Conservation (phyloP, 1,140 invertebrate genomes). For the Eulimnadia texana region DNA sequence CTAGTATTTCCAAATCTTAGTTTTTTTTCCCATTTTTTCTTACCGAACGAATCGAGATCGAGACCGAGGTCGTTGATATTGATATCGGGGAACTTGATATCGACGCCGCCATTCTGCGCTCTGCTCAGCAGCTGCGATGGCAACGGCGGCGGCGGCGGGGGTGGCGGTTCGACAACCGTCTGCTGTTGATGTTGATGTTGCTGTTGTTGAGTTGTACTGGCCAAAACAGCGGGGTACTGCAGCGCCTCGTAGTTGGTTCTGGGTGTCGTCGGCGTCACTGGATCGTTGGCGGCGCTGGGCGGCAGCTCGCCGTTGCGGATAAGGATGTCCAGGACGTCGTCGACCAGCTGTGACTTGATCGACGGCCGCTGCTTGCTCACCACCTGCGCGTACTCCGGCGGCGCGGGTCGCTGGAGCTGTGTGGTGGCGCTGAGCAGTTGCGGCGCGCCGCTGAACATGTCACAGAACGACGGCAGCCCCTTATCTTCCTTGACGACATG, state of each 20-base stretch:
- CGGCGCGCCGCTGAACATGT: neutral
- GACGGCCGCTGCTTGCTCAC: slow-evolving; percentile 18
- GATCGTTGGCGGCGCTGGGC: slow-evolving; percentile 65
- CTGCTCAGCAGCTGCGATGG: slow-evolving; percentile 31
- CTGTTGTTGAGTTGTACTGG: too few relatives aligned
- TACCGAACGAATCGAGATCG: slow-evolving; percentile 36
- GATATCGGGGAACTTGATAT: slow-evolving; percentile 15
- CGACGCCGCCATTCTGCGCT: slow-evolving; percentile 2
- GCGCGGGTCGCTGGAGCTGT: neutral
- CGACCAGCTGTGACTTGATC: slow-evolving; percentile 72
- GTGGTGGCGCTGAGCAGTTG: neutral
- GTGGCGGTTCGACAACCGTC: slow-evolving; percentile 19
- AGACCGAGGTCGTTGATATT: slow-evolving; percentile 33
- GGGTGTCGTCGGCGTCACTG: slow-evolving; percentile 48
- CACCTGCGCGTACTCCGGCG: neutral
- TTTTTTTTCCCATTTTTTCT: neutral
- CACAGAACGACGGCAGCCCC: neutral
- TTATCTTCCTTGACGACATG: neutral
- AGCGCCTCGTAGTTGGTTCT: neutral
- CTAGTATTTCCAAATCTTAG: too few relatives aligned
- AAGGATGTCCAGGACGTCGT: slow-evolving; percentile 88
- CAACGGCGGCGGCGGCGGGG: slow-evolving; percentile 31
- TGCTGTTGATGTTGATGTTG: too few relatives aligned
- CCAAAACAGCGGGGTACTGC: slow-evolving; percentile 11
- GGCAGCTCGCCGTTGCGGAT: slow-evolving; percentile 85